Percentiles rank a stretch among this genome's conserved stretches.
Evolutionary conservation across 2,888 invertebrate species (phyloP).

Genomic region (Drosophila acutilabella): DNA sequence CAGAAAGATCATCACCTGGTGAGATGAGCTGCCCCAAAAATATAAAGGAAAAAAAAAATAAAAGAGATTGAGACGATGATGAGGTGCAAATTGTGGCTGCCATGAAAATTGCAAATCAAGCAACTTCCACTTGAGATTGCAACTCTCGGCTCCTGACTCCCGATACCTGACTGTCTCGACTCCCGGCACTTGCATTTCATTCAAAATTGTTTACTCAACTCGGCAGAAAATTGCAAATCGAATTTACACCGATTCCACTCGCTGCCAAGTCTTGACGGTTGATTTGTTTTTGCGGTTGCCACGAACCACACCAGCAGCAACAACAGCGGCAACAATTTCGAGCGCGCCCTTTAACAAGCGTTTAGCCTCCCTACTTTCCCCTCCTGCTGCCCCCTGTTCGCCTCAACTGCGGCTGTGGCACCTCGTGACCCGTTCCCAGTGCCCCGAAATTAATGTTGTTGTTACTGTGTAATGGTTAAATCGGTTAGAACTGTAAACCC

Average conservation of each 20-base stretch:
- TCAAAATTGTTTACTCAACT: constrained; percentile 79
- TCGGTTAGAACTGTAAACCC: constrained; percentile 70
- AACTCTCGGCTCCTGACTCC: background rate
- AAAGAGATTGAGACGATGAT: constrained; percentile 76
- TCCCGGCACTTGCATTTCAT: constrained; percentile 67
- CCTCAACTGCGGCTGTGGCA: constrained; percentile 20
- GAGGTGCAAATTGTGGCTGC: constrained; percentile 80
- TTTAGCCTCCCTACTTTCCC: constrained; percentile 56
- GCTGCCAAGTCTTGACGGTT: constrained; percentile 32
- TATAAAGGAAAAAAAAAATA: background rate
- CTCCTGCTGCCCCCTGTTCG: too few relatives aligned
- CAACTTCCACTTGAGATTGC: constrained; percentile 5
- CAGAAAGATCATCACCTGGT: constrained; percentile 67
- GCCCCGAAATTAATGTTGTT: constrained; percentile 71
- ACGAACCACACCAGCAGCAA: constrained; percentile 38
- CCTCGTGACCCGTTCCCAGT: constrained; percentile 73
- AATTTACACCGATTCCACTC: constrained; percentile 36
- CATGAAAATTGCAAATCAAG: constrained; percentile 79
- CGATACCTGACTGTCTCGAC: constrained; percentile 12
- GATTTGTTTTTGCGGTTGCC: constrained; percentile 80
- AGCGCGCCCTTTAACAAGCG: constrained; percentile 79
- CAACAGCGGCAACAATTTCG: constrained; percentile 57
- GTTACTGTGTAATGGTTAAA: constrained; percentile 61
- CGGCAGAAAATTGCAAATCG: constrained; percentile 60
- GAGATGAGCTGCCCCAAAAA: constrained; percentile 17